Evolutionary conservation across 2,113 vertebrate species (phyloP), one percentile per base, ranked within the genome.

Genomic region (Prionailurus bengalensis): DNA sequence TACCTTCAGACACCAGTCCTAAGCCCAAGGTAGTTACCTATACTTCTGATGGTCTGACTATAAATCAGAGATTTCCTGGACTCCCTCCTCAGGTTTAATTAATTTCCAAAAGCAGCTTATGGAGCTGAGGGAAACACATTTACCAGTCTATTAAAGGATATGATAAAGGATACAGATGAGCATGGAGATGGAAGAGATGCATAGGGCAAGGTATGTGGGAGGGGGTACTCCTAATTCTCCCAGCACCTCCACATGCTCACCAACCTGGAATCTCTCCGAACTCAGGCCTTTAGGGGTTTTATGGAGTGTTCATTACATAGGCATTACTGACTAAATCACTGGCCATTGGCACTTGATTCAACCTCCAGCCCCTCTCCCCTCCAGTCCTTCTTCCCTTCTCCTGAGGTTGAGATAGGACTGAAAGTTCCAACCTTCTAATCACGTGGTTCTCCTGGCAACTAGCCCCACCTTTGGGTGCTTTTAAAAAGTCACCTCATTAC

Each of bases 401-500:
- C n/a, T 17, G 68, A 55, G 16, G 42, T 83, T 55, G 61, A 21
- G n/a, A 21, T 9, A 13, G 45, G 45, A 83, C 1, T 15, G 6
- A 27, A 74, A 89, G 55, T 65, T 95, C 93, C 42, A 66, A n/a
- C 13, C 19, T 70, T 90, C 16, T 90, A 90, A 84, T 76, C 79
- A n/a, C 17, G 25, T 1, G 7, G 23, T 53, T 53, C 70, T 89
- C 86, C 45, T 25, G 13, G 31, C 36, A 89, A 76, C 58, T 3
- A 66, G n/a, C 7, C 19, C 48, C n/a, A 90, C 42, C 27, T 4
- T n/a, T 48, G 61, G 11, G 51, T 48, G 31, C 16, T 88, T 71
- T 68, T 8, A 31, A 68, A 36, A 79, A 76, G 10, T 27, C 7
- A 13, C 29, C 4, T 36, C 29, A 68, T 76, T 90, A 76, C 55